phyloP scores from a whole-genome alignment of 2,888 invertebrate species.

The Ennomos quercinarius region DNA sequence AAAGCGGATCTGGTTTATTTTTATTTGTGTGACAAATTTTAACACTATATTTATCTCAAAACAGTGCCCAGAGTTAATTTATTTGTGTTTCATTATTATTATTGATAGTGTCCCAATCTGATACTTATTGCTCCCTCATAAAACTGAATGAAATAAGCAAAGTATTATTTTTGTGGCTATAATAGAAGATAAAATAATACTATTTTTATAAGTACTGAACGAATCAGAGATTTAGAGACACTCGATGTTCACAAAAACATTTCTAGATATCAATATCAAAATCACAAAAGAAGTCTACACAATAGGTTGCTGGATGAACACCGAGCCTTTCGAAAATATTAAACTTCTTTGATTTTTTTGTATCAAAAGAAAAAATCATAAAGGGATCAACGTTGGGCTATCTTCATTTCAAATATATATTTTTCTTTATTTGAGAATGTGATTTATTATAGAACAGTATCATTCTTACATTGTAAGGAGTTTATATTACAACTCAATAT shows the following conservation, averaged over 20 bases:
- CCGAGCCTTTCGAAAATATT: slow-evolving; percentile 27
- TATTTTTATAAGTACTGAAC: slow-evolving; percentile 8
- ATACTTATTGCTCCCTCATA: too few relatives aligned
- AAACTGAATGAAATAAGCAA: too few relatives aligned
- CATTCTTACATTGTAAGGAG: neutral
- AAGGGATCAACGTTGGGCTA: slow-evolving; percentile 21
- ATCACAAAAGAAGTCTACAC: slow-evolving; percentile 33
- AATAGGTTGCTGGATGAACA: slow-evolving; percentile 29
- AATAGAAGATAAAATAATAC: too few relatives aligned
- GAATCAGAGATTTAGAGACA: slow-evolving; percentile 24
- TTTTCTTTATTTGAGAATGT: slow-evolving; percentile 1
- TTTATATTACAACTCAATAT: too few relatives aligned
- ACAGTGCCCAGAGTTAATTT: neutral
- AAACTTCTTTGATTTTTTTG: slow-evolving; percentile 32
- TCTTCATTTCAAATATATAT: slow-evolving; percentile 19
- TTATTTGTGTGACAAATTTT: too few relatives aligned
- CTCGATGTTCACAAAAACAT: slow-evolving; percentile 24
- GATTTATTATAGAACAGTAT: neutral
- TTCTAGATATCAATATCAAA: slow-evolving; percentile 28
- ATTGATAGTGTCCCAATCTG: too few relatives aligned
- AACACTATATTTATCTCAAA: too few relatives aligned
- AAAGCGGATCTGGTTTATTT: too few relatives aligned
- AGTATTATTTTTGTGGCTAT: too few relatives aligned
- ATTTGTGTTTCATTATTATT: too few relatives aligned
- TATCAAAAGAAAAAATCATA: slow-evolving; percentile 27